These are phyloP conservation scores for Chironomus riparius DNA, from an alignment of 2,888 invertebrate genomes.

Conservation along the genomic window DNA sequence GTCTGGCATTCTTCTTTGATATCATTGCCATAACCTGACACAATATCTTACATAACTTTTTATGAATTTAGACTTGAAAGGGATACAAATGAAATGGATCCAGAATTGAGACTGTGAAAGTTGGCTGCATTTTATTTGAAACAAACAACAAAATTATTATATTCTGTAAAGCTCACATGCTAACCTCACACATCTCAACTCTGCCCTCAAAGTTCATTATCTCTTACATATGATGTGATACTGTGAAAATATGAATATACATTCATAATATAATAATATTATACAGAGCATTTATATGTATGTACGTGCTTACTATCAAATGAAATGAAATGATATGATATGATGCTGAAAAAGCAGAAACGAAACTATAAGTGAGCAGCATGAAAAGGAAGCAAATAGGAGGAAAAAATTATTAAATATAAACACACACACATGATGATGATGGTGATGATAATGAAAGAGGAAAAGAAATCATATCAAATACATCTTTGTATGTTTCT, in stretches of 20 bases:
- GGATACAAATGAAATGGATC: too few relatives aligned
- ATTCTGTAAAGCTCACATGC: too few relatives aligned
- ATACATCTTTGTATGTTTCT: too few relatives aligned
- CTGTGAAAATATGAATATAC: neutral
- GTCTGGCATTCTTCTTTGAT: too few relatives aligned
- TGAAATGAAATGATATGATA: neutral
- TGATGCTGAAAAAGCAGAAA: neutral
- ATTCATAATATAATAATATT: neutral
- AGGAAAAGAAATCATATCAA: neutral
- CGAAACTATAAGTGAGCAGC: neutral
- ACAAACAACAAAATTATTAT: too few relatives aligned
- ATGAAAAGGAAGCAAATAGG: neutral
- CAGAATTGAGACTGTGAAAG: too few relatives aligned
- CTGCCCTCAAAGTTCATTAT: too few relatives aligned
- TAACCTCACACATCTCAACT: too few relatives aligned
- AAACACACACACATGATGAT: neutral
- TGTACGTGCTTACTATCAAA: neutral
- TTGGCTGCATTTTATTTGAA: too few relatives aligned
- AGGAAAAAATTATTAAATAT: neutral
- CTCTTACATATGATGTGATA: neutral
- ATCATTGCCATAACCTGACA: neutral
- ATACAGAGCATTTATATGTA: neutral
- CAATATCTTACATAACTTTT: neutral
- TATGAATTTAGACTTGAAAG: too few relatives aligned
- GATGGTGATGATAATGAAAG: neutral